phyloP scores from a whole-genome alignment of 2,113 vertebrate species.

The Himantopus leucocephalus region DNA sequence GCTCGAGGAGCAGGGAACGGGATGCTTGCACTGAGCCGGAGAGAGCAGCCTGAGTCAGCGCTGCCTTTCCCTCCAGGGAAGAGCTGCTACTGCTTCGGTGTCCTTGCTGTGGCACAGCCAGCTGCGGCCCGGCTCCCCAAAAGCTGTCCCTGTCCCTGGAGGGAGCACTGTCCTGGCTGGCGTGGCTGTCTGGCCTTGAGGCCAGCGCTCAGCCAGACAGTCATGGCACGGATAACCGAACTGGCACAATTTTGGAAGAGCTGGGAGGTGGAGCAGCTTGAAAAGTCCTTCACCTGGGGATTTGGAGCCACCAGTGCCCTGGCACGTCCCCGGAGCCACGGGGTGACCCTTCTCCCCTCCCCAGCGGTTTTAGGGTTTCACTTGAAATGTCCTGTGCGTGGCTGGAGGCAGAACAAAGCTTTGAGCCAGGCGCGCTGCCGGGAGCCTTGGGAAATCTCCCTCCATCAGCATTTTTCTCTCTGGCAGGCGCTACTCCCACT shows the following conservation, averaged over 20 bases:
- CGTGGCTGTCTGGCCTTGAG: background rate
- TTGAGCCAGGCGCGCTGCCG: background rate
- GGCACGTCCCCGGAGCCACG: rapidly evolving
- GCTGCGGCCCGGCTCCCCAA: rapidly evolving
- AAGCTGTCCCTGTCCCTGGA: rapidly evolving
- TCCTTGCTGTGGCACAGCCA: background rate
- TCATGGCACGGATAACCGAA: background rate
- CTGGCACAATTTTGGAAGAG: background rate
- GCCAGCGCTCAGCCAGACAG: background rate
- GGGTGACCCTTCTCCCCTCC: background rate
- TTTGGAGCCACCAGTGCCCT: background rate
- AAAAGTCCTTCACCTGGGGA: background rate
- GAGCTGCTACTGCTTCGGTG: background rate
- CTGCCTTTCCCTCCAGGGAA: background rate
- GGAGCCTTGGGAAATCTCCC: background rate
- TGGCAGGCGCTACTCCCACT: background rate
- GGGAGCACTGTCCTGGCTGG: background rate
- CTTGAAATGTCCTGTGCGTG: background rate
- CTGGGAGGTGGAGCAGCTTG: background rate
- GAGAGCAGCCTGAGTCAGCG: background rate
- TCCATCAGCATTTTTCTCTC: conserved; percentile 30
- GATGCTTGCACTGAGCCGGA: rapidly evolving
- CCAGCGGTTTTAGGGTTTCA: background rate
- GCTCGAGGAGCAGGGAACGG: rapidly evolving
- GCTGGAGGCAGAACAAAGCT: conserved; percentile 24